A percentile compares a stretch with the other conserved stretches of the same genome.
phyloP scores from a whole-genome alignment of 2,888 invertebrate species.

The Neoitamus cyanurus region DNA sequence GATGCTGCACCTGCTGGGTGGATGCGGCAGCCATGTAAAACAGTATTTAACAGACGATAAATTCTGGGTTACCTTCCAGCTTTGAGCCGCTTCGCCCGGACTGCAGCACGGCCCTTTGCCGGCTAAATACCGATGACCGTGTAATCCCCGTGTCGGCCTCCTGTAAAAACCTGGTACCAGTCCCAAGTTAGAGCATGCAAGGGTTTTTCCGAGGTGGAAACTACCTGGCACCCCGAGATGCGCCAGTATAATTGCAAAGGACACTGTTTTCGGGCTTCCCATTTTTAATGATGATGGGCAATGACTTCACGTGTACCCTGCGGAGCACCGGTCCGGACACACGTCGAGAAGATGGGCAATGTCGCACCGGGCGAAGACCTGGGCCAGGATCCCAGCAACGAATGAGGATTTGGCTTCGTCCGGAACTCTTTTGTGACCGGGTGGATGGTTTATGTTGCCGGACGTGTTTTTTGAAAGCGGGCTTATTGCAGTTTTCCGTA shows the following conservation, averaged over 20 bases:
- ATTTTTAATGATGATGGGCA: constrained; percentile 34
- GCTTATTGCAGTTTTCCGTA: constrained; percentile 24
- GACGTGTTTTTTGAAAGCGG: not conserved
- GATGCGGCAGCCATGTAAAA: constrained; percentile 20
- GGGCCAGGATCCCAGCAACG: too few species aligned
- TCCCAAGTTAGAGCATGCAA: not conserved
- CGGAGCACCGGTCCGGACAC: not conserved
- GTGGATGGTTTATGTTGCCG: not conserved
- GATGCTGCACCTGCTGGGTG: not conserved
- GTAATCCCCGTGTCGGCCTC: not conserved
- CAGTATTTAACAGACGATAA: constrained; percentile 37
- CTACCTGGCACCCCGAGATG: not conserved
- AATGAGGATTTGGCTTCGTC: not conserved
- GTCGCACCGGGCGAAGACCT: not conserved
- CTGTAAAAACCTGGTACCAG: not conserved
- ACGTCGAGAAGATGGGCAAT: not conserved
- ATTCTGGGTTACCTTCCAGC: not conserved
- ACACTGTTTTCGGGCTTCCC: constrained; percentile 2
- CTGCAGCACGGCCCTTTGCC: not conserved
- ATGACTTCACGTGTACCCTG: not conserved
- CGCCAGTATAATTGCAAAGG: constrained; percentile 10
- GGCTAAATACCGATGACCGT: not conserved
- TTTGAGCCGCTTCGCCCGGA: not conserved
- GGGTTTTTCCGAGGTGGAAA: not conserved
- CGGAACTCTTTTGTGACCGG: not conserved